Evolutionary conservation across 2,113 vertebrate species (phyloP).

Genomic region (Syngnathus typhle): DNA sequence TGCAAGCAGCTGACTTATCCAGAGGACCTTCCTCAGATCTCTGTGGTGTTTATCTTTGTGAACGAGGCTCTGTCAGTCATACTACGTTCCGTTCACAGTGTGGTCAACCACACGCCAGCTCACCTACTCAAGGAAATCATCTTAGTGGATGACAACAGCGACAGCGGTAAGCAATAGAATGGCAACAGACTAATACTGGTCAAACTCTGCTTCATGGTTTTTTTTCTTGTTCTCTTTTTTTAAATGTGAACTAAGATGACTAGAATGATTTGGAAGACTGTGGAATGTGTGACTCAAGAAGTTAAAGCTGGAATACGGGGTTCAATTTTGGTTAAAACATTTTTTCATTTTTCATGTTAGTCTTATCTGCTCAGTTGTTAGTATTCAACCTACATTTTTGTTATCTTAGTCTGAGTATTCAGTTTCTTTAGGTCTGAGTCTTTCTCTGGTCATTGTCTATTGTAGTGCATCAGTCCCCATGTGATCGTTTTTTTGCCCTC

Average conservation of each 20-base stretch:
- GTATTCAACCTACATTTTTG: background rate
- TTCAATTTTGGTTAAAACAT: background rate
- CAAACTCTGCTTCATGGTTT: background rate
- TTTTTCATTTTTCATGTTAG: no score
- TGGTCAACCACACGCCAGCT: conserved; percentile 92
- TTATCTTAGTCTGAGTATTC: background rate
- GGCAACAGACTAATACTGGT: background rate
- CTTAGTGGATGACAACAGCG: conserved; percentile 96
- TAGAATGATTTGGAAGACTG: background rate
- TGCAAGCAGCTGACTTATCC: conserved; percentile 83
- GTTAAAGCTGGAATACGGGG: background rate
- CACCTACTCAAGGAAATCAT: conserved; percentile 95
- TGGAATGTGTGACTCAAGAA: background rate
- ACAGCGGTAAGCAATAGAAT: conserved; percentile 76
- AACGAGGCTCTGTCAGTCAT: conserved; percentile 95
- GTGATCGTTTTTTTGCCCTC: background rate
- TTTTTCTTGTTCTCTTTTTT: background rate
- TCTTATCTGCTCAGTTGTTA: background rate
- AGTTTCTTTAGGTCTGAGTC: background rate
- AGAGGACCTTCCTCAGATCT: conserved; percentile 86
- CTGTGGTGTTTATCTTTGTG: conserved; percentile 96
- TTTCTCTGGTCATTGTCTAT: background rate
- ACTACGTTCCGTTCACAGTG: conserved; percentile 93
- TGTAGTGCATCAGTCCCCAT: background rate
- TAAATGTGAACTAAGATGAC: background rate